Evolutionary conservation across 1,140 invertebrate genomes (phyloP), one percentile per base, ranked within the genome.

Genomic region (Solenopsis fugax): DNA sequence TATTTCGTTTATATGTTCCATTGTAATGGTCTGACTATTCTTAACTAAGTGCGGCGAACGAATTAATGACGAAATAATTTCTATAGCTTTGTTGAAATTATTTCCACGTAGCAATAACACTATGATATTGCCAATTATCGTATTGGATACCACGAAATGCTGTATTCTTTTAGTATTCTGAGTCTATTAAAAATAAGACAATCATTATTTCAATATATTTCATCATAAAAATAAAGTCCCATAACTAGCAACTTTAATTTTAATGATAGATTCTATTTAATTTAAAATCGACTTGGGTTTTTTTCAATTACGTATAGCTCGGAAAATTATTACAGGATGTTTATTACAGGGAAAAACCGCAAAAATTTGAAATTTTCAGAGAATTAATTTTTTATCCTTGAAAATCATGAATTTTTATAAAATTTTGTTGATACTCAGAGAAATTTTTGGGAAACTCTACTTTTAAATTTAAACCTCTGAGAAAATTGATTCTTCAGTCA

Each of bases 71-170:
- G 73, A 18, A n/a, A 94, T 60, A 72, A 94, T 54, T 65, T 87
- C 9, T 0, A 81, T 41, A 3, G 75, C 77, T 67, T 92, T 88
- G 9, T 93, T 62, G 5, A 92, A 90, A 52, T 91, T 75, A 29
- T 78, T 65, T 37, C 82, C 90, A 16, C 87, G 88, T 4, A 91
- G 4, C 41, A 92, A 91, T 0, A 95, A 64, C 48, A 93, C 0
- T 6, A 89, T 65, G 2, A 94, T 77, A 29, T 87, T 13, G 21
- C 87, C 90, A 4, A 85, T 60, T 0, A 84, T 5, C 9, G 13
- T 29, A 13, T 78, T 60, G 4, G 69, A 16, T 5, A 84, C 2
- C 4, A n/a, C 56, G 5, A 18, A 4, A n/a, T 84, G 69, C 18
- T 62, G 64, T n/a, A 84, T 0, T 10, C 13, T 84, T 60, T 18